Conservation (phyloP, 64 coral and sea anemone genomes). For the Montipora foliosa region DNA sequence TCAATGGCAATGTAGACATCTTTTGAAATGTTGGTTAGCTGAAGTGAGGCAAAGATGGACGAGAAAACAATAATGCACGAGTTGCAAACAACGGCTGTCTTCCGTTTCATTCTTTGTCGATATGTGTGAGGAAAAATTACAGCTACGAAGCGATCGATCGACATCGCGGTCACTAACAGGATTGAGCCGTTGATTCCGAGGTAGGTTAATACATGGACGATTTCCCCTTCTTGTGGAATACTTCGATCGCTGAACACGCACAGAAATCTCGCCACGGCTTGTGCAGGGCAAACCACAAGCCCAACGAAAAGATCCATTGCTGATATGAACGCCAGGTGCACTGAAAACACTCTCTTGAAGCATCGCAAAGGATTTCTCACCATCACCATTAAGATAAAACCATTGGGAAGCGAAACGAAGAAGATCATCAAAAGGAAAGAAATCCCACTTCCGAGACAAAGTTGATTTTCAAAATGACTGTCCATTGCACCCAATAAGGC, state of each 20-base stretch:
- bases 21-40: not conserved
- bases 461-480: not conserved
- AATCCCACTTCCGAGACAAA: slow-evolving; percentile 20
- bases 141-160: not conserved
- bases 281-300: not conserved
- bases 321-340: not conserved
- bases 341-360: not conserved
- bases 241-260: not conserved
- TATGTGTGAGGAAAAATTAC: not conserved
- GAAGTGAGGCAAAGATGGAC: slow-evolving; percentile 2
- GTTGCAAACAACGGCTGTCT: not conserved
- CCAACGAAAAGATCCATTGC: not conserved
- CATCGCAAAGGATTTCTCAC: slow-evolving; percentile 11
- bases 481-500: not conserved
- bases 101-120: not conserved
- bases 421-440: not conserved
- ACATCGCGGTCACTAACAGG: not conserved
- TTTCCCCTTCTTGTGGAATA: not conserved
- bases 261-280: not conserved
- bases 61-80: not conserved
- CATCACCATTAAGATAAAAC: not conserved
- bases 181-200: slow-evolving; percentile 22
- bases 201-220: not conserved
- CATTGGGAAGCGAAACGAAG: not conserved
- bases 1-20: slow-evolving; percentile 8